phyloP scores from a whole-genome alignment of 2,888 invertebrate genomes.

The Diaprepes abbreviatus region DNA sequence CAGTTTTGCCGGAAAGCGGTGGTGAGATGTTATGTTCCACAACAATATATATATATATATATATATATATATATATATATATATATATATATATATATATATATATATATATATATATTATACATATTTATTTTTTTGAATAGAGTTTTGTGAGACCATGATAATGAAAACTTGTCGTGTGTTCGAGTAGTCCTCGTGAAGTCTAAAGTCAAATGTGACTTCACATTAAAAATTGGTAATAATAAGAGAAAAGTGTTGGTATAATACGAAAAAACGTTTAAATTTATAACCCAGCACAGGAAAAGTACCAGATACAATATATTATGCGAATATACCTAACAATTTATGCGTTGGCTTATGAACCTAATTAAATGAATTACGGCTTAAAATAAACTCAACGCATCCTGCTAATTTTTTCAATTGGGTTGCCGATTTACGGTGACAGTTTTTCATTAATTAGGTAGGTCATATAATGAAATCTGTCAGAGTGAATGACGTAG shows the following conservation, averaged over 20 bases:
- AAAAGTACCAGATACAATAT: background rate
- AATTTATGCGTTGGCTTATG: background rate
- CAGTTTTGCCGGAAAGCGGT: too few relatives aligned
- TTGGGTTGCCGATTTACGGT: background rate
- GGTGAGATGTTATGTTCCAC: too few relatives aligned
- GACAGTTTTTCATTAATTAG: slow-evolving; percentile 6
- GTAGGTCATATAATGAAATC: background rate
- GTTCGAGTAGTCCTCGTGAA: too few relatives aligned
- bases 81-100: background rate
- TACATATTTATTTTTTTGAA: background rate
- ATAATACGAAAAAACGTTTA: too few relatives aligned
- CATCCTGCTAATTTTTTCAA: background rate
- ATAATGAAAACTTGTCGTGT: too few relatives aligned
- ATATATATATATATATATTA: background rate
- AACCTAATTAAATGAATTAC: background rate
- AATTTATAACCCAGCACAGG: too few relatives aligned
- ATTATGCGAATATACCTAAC: background rate
- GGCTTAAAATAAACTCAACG: background rate
- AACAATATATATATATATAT: background rate
- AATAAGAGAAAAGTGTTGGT: background rate
- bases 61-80: background rate
- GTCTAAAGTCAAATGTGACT: too few relatives aligned
- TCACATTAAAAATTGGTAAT: background rate
- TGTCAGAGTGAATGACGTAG: background rate
- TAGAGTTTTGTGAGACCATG: too few relatives aligned